Evolutionary conservation across 2,888 invertebrate genomes (phyloP).

Genomic region (Germaria angustata): DNA sequence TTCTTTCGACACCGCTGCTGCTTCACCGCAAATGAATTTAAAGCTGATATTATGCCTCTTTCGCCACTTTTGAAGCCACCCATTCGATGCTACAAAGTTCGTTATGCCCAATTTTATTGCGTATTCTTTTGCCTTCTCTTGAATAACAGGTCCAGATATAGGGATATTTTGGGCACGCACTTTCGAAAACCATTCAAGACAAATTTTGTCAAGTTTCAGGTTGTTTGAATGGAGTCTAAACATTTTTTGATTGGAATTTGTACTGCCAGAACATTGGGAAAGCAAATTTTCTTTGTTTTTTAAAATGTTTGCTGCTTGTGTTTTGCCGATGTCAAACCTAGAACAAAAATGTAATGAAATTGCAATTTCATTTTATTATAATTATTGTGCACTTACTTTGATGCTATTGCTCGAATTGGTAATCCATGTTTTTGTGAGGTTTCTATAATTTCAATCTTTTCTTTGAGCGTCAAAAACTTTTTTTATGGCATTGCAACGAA

Average conservation of each 20-base stretch:
- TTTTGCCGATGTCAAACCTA: no score
- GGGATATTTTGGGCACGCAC: not conserved
- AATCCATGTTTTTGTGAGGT: no score
- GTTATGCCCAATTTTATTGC: not conserved
- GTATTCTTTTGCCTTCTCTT: conserved; percentile 1
- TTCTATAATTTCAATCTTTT: no score
- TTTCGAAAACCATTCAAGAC: conserved; percentile 13
- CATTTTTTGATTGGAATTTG: conserved; percentile 1
- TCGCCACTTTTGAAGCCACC: not conserved
- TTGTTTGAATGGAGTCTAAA: no score
- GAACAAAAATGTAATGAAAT: no score
- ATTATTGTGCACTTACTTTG: no score
- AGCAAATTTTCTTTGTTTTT: conserved; percentile 6
- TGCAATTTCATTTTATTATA: not conserved
- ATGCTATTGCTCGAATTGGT: no score
- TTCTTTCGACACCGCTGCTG: conserved; percentile 5
- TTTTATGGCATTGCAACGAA: no score
- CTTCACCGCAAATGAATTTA: conserved; percentile 3
- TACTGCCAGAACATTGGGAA: conserved; percentile 1
- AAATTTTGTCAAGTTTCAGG: conserved; percentile 18
- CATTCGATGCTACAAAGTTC: conserved; percentile 6
- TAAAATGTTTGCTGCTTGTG: no score
- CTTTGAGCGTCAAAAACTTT: no score
- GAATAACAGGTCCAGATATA: not conserved
- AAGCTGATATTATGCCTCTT: conserved; percentile 4